Conservation (phyloP, 2,113 vertebrate genomes). For the Cichladusa arquata region DNA sequence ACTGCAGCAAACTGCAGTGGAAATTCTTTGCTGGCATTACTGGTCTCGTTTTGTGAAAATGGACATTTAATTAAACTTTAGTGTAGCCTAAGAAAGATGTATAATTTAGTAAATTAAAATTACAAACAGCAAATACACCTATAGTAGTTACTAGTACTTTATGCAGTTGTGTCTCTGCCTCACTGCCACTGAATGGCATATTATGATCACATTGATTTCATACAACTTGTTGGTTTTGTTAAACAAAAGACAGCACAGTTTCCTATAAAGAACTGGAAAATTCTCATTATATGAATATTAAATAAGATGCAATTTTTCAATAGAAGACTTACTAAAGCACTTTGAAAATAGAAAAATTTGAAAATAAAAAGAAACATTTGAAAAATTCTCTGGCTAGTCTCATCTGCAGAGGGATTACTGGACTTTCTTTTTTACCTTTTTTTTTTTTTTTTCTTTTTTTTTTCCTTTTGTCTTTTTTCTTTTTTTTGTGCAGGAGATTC, state of each 20-base stretch:
- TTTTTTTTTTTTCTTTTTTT: not conserved
- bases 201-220: not conserved
- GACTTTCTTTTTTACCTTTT: no score
- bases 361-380: not conserved
- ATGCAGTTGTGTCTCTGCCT: not conserved
- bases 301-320: not conserved
- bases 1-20: not conserved
- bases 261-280: not conserved
- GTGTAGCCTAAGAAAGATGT: not conserved
- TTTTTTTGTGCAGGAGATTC: not conserved
- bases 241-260: not conserved
- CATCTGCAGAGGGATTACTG: not conserved
- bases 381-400: not conserved
- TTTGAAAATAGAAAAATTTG: not conserved
- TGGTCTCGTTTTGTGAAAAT: not conserved
- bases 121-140: conserved; percentile 1
- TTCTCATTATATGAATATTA: not conserved
- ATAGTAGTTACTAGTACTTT: not conserved
- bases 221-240: fast-evolving
- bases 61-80: not conserved
- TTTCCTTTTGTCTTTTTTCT: no score
- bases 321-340: not conserved
- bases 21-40: not conserved
- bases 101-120: not conserved
- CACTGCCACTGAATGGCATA: not conserved